A percentile compares a stretch with the other conserved stretches of the same genome.
These are phyloP conservation scores for Tenualosa thibaudeaui DNA, from an alignment of 2,797 vertebrate genomes.

Conservation along the genomic window DNA sequence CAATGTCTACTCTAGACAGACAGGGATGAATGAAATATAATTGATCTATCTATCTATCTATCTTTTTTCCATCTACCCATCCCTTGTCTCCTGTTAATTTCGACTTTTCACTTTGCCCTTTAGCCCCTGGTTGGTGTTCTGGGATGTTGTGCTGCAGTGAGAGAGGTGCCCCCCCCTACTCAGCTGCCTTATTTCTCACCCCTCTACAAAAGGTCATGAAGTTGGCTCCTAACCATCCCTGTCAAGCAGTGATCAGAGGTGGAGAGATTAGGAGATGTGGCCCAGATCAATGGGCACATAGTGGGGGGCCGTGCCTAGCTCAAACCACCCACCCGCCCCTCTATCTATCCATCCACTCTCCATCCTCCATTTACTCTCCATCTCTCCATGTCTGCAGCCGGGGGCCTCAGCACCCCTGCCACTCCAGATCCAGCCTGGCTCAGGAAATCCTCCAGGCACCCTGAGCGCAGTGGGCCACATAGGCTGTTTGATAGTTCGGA, in stretches of 20 bases:
- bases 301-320: conserved; percentile 21
- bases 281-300: conserved; percentile 60
- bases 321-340: neutral
- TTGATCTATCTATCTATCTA: conserved; percentile 2
- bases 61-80: neutral
- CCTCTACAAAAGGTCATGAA: conserved; percentile 58
- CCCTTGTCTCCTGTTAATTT: neutral
- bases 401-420: neutral
- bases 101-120: neutral
- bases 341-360: neutral
- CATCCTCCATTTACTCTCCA: neutral
- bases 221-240: conserved; percentile 59
- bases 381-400: neutral
- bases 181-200: conserved; percentile 24
- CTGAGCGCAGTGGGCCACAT: conserved; percentile 46
- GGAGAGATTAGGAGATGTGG: conserved; percentile 60
- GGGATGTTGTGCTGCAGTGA: neutral
- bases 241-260: conserved; percentile 63
- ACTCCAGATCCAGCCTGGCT: neutral
- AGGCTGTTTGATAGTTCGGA: conserved; percentile 53
- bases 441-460: conserved; percentile 52
- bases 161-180: conserved; percentile 1
- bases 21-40: conserved; percentile 28
- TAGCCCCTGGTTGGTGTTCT: neutral
- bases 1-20: neutral